A percentile compares a stretch with the other conserved stretches of the same genome.
phyloP scores from a whole-genome alignment of 2,113 vertebrate species.

The Nothobranchius kuhntae region DNA sequence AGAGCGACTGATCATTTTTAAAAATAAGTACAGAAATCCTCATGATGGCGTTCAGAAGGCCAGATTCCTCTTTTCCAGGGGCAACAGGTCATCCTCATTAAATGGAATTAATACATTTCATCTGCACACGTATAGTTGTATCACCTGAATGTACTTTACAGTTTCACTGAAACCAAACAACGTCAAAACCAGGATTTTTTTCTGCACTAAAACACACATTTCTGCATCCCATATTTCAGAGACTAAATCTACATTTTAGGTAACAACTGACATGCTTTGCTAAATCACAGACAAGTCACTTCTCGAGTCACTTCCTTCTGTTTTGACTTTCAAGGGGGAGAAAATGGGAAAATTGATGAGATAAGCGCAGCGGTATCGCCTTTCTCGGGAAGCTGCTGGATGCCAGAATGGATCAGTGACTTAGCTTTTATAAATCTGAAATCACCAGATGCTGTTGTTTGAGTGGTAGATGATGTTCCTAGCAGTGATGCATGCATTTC shows the following conservation, averaged over 20 bases:
- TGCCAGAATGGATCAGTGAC: slow-evolving; percentile 9
- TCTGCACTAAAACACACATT: slow-evolving; percentile 34
- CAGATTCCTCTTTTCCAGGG: slow-evolving; percentile 34
- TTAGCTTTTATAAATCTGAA: neutral
- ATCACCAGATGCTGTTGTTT: slow-evolving; percentile 6
- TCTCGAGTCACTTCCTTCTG: slow-evolving; percentile 23
- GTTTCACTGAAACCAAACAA: slow-evolving; percentile 43
- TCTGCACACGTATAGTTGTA: no score
- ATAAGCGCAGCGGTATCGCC: slow-evolving; percentile 44
- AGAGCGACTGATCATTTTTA: no score
- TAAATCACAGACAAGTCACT: slow-evolving; percentile 43
- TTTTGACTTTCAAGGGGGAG: slow-evolving; percentile 45
- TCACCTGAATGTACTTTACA: slow-evolving; percentile 7
- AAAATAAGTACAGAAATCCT: slow-evolving; percentile 19
- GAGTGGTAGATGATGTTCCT: neutral
- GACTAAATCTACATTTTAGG: slow-evolving; percentile 34
- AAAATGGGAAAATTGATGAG: neutral
- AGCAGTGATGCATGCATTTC: neutral
- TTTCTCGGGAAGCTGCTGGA: slow-evolving; percentile 6
- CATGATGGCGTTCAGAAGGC: slow-evolving; percentile 38
- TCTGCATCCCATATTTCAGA: slow-evolving; percentile 47
- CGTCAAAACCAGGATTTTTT: slow-evolving; percentile 46
- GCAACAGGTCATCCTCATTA: slow-evolving; percentile 59
- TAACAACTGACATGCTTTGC: slow-evolving; percentile 36
- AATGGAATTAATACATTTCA: slow-evolving; percentile 33